Evolutionary conservation across 1,140 invertebrate species (phyloP), one percentile per base, ranked within the genome.

Genomic region (Diabrotica undecimpunctata): DNA sequence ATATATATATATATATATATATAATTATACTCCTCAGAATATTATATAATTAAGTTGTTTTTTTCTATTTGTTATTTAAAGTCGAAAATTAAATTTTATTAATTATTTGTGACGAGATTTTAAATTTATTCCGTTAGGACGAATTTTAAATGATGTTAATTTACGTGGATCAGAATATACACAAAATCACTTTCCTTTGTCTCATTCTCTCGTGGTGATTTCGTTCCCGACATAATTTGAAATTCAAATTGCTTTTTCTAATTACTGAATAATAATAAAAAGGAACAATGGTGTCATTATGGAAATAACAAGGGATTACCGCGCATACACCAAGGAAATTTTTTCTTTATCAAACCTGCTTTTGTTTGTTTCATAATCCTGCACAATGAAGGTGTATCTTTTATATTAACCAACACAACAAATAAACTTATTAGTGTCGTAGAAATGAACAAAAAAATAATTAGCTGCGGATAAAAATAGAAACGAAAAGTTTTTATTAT

Each of bases 191-290:
- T 46, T 46, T 46, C 41, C n/a, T 46, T 46, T 46, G 41, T 46
- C 41, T 46, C 41, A 46, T 46, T 46, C 41, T 46, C 41, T 46
- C 41, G 41, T 46, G 5, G 41, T 10, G 41, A 10, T 46, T 46
- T 46, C n/a, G 41, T 46, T 46, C 41, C 41, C 41, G 41, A 46
- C 41, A 46, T 46, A 46, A 46, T 46, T 46, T 46, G 41, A 46
- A 46, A 46, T 46, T 46, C 41, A 46, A 46, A 46, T 46, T 46
- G n/a, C 41, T 46, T 46, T 46, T 46, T 46, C 41, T 46, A 46
- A 46, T 46, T 46, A 46, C 41, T 46, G 41, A 46, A 46, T 46
- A 46, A 46, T 46, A 46, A 46, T 46, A 46, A 46, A 46, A 46
- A 46, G 41, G 41, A 46, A 46, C 8, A 46, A 46, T 46, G 41